Base-by-base conservation (phyloP, 2,797 vertebrate genomes). In the Petrocephalus schoutedeni region DNA sequence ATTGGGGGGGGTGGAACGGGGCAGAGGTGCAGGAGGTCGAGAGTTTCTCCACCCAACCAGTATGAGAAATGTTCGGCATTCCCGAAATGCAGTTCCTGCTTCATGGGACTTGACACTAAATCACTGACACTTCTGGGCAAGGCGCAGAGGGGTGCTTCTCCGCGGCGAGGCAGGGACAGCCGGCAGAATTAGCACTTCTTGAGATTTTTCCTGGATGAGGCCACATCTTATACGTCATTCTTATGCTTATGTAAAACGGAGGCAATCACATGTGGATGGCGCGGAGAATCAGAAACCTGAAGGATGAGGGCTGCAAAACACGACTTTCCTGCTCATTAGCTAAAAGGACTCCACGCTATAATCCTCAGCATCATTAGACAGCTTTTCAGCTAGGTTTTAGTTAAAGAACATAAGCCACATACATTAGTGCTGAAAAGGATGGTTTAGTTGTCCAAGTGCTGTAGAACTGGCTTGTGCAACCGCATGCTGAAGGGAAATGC, bases 361-460 rank as follows among this genome's bases (percentile, higher is more conserved):
- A 67, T 67, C 64, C 64, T 67, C 64, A 67, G 64, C 64, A 6
- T 14, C 32, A 67, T 14, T 67, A 28, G 28, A 32, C 12, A 67
- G 61, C 61, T 67, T 67, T 67, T 67, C 61, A 67, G 61, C 61
- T 32, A 67, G 23, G 23, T 67, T 56, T 36, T 85, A 16, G 51
- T 16, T 32, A 53, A 57, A 88, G 36, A 56, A 32, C 59, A 93
- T 89, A 90, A 91, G 54, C 89, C 93, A 91, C 91, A 92, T 93
- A 90, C 92, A 88, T 85, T 87, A 88, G 89, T 14, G 87, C 61
- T 56, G 82, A 28, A 61, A 91, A 87, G 74, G 56, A 89, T 59
- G 89, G 36, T 92, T 93, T 92, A 93, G 91, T 93, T 92, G 93
- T 94, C 91, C 93, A 93, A 64, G 54, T 89, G 88, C 89, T 74